Base-by-base conservation (phyloP, 2,888 invertebrate genomes). In the Aphelenchoides bicaudatus region DNA sequence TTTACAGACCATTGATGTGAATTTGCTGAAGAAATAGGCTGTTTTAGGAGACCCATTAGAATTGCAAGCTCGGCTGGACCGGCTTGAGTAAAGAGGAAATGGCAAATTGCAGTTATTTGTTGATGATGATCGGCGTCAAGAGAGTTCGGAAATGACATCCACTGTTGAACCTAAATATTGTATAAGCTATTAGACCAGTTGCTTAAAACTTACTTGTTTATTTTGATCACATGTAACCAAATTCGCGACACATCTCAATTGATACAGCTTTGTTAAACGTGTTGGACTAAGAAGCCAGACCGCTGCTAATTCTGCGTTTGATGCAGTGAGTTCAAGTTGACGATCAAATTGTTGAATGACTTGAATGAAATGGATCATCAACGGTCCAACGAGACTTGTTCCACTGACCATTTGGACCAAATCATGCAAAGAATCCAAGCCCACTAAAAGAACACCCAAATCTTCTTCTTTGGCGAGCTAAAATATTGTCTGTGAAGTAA, bases 191-290 rank as follows among this genome's bases (percentile, higher is more conserved):
- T n/a, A n/a, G n/a, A n/a, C n/a, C n/a, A n/a, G n/a, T n/a, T n/a
- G n/a, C n/a, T n/a, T n/a, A n/a, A n/a, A n/a, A n/a, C n/a, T n/a
- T n/a, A 70, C 70, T 59, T 74, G 69, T 50, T 67, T 59, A n/a
- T 71, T 67, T 53, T 72, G 68, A 39, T 68, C 69, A 57, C 76
- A 76, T 5, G 66, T 65, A 0, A 60, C 59, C 27, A 74, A 60
- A 39, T 74, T 72, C n/a, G 69, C 70, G n/a, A 70, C 68, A 61
- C 76, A 76, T 49, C 76, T 64, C 46, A 76, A 61, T 59, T 78
- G 75, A 56, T 76, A 76, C 21, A 76, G 58, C 55, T 75, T 71
- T 16, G 75, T 60, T 1, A 76, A 59, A 58, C 75, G 51, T 8
- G 61, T 61, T 1, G 76, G 73, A 34, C 69, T 61, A 0, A 76